Evolutionary conservation across 2,797 vertebrate genomes (phyloP).

Genomic region (Petrocephalus sullivani): DNA sequence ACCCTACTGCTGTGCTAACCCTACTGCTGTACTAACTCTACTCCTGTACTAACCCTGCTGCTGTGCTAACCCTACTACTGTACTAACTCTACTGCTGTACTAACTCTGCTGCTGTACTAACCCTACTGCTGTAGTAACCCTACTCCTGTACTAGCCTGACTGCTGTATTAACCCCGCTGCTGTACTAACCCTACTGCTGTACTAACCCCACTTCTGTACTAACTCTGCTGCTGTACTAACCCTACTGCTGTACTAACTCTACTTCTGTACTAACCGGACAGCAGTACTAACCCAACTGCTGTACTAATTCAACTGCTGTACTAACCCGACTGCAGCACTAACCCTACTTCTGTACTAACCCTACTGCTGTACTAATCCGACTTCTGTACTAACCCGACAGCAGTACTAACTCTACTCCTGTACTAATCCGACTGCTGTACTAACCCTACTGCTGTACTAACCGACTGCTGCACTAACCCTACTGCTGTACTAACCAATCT

Average conservation of each 20-base stretch:
- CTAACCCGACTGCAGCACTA: not conserved
- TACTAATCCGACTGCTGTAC: not conserved
- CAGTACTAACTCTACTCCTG: not conserved
- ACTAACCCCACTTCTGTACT: not conserved
- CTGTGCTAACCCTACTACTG: not conserved
- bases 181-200: accelerated
- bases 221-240: not conserved
- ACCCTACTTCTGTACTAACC: not conserved
- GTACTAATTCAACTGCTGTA: not conserved
- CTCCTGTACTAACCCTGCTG: not conserved
- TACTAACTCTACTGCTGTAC: not conserved
- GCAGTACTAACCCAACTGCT: not conserved
- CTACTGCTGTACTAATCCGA: not conserved
- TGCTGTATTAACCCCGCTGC: not conserved
- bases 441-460: not conserved
- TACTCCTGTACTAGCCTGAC: not conserved
- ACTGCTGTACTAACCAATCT: not conserved
- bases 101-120: not conserved
- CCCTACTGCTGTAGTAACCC: not conserved
- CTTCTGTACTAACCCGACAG: not conserved
- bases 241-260: not conserved
- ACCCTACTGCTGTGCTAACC: not conserved
- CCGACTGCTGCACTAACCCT: not conserved
- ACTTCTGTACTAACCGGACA: not conserved
- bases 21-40: not conserved